These are phyloP conservation scores for Peribatodes rhomboidaria DNA, from an alignment of 2,888 invertebrate genomes.

Conservation along the genomic window DNA sequence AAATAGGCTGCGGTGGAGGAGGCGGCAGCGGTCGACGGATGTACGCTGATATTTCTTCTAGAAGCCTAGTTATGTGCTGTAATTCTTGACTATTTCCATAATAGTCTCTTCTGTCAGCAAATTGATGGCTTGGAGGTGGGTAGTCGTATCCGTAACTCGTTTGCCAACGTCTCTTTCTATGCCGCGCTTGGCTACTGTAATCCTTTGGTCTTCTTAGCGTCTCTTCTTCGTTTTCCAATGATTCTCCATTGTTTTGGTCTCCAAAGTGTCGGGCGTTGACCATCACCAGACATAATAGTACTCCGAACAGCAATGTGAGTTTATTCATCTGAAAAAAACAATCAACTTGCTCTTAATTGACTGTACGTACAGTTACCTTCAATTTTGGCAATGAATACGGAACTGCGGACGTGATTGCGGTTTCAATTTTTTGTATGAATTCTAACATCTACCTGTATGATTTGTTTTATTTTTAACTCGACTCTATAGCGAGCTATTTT, in stretches of 20 bases:
- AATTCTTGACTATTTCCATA: slow-evolving; percentile 63
- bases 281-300: slow-evolving; percentile 57
- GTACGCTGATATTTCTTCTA: slow-evolving; percentile 68
- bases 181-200: slow-evolving; percentile 54
- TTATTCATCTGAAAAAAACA: slow-evolving; percentile 71
- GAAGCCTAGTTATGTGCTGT: slow-evolving; percentile 62
- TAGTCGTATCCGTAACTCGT: slow-evolving; percentile 67
- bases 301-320: slow-evolving; percentile 55
- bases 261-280: slow-evolving; percentile 61
- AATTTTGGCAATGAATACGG: slow-evolving; percentile 25
- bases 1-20: slow-evolving; percentile 69
- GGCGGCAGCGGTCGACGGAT: slow-evolving; percentile 61
- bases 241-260: slow-evolving; percentile 55
- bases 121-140: slow-evolving; percentile 57
- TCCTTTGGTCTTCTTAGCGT: slow-evolving; percentile 49
- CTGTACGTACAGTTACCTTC: slow-evolving; percentile 40
- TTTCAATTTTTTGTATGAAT: slow-evolving; percentile 4
- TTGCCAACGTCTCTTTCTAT: slow-evolving; percentile 67
- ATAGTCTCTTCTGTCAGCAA: slow-evolving; percentile 64
- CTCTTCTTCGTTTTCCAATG: slow-evolving; percentile 47
- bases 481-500: slow-evolving; percentile 4
- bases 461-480: slow-evolving; percentile 1
- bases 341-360: slow-evolving; percentile 40
- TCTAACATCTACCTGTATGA: neutral
- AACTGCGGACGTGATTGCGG: slow-evolving; percentile 12